Conservation (phyloP, 2,888 invertebrate species). For the Lycia hirtaria region DNA sequence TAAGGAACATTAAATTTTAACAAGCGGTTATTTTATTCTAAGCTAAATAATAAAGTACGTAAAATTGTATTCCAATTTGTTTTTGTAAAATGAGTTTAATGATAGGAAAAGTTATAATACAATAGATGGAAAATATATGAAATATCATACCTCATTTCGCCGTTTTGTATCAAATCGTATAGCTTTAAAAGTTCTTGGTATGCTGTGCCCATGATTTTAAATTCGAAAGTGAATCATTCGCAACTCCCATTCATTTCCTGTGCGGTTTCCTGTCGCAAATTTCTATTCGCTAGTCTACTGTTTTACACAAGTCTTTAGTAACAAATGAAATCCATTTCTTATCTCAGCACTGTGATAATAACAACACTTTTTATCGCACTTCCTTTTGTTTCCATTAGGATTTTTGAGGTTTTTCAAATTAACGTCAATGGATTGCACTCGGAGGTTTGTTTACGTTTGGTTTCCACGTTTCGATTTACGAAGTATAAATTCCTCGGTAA, state of each 20-base stretch:
- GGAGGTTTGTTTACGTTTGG: slow-evolving; percentile 45
- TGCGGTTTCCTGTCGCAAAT: slow-evolving; percentile 61
- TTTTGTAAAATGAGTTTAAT: no score
- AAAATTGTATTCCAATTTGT: no score
- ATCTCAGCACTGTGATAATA: slow-evolving; percentile 29
- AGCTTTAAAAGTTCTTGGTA: slow-evolving; percentile 81
- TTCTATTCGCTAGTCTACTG: slow-evolving; percentile 21
- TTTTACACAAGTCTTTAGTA: neutral
- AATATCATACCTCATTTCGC: slow-evolving; percentile 81
- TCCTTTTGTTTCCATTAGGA: slow-evolving; percentile 56
- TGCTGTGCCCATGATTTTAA: slow-evolving; percentile 69
- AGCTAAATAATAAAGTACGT: no score
- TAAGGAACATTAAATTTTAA: no score
- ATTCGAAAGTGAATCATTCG: slow-evolving; percentile 60
- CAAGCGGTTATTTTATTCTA: no score
- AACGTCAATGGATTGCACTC: slow-evolving; percentile 62
- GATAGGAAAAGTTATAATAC: neutral
- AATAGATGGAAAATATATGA: neutral
- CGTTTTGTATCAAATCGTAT: slow-evolving; percentile 88
- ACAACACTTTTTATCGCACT: slow-evolving; percentile 38
- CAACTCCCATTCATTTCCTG: slow-evolving; percentile 75
- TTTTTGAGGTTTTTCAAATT: slow-evolving; percentile 57
- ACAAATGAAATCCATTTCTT: slow-evolving; percentile 7
- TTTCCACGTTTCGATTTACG: slow-evolving; percentile 35
- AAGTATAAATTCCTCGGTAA: neutral